Conservation (phyloP, 37 sponge, comb jelly and placozoan genomes). For the Bolinopsis microptera region DNA sequence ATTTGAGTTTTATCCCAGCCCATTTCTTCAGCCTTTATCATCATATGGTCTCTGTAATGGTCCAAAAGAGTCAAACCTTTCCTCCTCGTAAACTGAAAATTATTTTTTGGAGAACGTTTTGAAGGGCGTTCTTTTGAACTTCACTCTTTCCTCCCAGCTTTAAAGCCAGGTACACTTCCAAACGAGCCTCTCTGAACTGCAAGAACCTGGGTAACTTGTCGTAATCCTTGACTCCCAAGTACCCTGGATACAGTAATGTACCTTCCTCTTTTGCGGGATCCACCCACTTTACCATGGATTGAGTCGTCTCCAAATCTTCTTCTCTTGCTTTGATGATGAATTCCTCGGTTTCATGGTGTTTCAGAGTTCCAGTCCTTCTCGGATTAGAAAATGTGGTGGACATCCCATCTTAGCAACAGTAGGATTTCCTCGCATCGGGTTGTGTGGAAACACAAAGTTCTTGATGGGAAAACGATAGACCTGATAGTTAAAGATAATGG, state of each 20-base stretch:
- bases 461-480: not conserved
- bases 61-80: not conserved
- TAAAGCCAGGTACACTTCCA: not conserved
- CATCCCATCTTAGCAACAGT: not conserved
- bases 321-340: conserved; percentile 10
- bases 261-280: not conserved
- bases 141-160: not conserved
- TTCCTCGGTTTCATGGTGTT: not conserved
- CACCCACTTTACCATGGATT: not conserved
- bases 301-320: not conserved
- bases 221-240: not conserved
- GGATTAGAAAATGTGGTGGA: not conserved
- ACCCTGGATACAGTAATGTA: not conserved
- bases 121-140: not conserved
- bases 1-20: not conserved
- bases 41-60: not conserved
- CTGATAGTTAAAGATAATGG: not conserved
- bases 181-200: not conserved
- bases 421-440: not conserved
- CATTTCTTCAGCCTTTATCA: not conserved
- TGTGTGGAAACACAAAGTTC: conserved; percentile 26
- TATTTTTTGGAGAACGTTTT: not conserved
- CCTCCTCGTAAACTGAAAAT: not conserved
- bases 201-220: not conserved
- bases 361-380: not conserved